phyloP scores from a whole-genome alignment of 92 coral and sea anemone species.

The Paragorgia papillata region DNA sequence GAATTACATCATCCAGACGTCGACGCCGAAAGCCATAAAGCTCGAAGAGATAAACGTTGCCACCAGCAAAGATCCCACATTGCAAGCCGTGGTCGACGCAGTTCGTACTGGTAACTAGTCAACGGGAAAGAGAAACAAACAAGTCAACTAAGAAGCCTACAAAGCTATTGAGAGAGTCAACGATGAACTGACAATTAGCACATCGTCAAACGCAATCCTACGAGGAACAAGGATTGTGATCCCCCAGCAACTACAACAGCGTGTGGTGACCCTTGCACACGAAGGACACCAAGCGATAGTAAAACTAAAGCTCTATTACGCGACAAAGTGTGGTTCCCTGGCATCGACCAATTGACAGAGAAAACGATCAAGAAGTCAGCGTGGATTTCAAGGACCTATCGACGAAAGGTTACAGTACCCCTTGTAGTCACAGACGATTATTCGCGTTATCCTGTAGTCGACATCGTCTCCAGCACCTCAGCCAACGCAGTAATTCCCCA shows the following conservation, averaged over 20 bases:
- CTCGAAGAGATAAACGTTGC: constrained; percentile 28
- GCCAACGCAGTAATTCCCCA: constrained; percentile 32
- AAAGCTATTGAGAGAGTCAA: constrained; percentile 3
- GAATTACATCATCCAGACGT: constrained; percentile 26
- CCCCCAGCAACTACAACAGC: constrained; percentile 50
- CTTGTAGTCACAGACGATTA: constrained; percentile 45
- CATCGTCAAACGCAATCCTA: constrained; percentile 44
- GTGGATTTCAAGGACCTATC: constrained; percentile 50
- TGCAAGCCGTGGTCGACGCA: constrained; percentile 24
- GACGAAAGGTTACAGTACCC: constrained; percentile 1
- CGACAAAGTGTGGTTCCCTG: constrained; percentile 67
- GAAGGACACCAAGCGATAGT: constrained; percentile 67
- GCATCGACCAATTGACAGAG: constrained; percentile 57
- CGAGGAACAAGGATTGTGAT: constrained; percentile 59
- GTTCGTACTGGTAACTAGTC: constrained; percentile 23
- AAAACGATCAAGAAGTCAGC: constrained; percentile 59
- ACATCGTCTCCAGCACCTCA: not conserved
- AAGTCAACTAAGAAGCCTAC: too few species aligned
- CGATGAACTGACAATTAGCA: constrained; percentile 52
- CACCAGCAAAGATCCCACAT: constrained; percentile 38
- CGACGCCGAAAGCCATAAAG: constrained; percentile 43
- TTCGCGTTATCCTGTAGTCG: constrained; percentile 31
- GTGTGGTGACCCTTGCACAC: constrained; percentile 47
- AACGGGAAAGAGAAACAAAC: too few species aligned
- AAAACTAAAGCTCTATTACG: constrained; percentile 55